Conservation (phyloP, 2,888 invertebrate species). For the Microplitis manilae region DNA sequence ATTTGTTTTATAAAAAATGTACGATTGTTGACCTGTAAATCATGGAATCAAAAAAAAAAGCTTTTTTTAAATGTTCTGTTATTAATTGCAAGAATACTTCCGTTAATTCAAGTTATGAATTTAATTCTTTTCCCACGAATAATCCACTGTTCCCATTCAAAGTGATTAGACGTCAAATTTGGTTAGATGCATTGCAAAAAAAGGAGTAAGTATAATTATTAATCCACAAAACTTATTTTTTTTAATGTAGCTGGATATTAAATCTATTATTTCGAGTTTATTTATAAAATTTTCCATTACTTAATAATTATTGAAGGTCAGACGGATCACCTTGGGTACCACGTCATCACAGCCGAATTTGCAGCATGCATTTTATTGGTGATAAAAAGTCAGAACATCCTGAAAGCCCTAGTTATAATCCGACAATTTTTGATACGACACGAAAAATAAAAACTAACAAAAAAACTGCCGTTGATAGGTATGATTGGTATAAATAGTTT, state of each 20-base stretch:
- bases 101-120: too few relatives aligned
- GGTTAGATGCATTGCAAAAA: too few relatives aligned
- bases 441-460: background rate
- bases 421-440: background rate
- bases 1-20: too few relatives aligned
- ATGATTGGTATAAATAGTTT: constrained; percentile 2
- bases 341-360: constrained; percentile 6
- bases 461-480: constrained; percentile 9
- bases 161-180: too few relatives aligned
- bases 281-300: background rate
- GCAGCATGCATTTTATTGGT: constrained; percentile 9
- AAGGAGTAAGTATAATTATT: too few relatives aligned
- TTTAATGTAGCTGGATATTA: background rate
- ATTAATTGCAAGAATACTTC: too few relatives aligned
- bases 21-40: too few relatives aligned
- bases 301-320: background rate
- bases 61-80: too few relatives aligned
- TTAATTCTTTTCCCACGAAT: too few relatives aligned
- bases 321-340: constrained; percentile 1
- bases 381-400: constrained; percentile 15
- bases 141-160: too few relatives aligned
- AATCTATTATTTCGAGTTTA: background rate
- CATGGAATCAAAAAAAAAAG: too few relatives aligned
- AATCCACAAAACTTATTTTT: background rate
- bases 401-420: constrained; percentile 9